Evolutionary conservation across 2,888 invertebrate genomes (phyloP).

Genomic region (Catocala fraxini): DNA sequence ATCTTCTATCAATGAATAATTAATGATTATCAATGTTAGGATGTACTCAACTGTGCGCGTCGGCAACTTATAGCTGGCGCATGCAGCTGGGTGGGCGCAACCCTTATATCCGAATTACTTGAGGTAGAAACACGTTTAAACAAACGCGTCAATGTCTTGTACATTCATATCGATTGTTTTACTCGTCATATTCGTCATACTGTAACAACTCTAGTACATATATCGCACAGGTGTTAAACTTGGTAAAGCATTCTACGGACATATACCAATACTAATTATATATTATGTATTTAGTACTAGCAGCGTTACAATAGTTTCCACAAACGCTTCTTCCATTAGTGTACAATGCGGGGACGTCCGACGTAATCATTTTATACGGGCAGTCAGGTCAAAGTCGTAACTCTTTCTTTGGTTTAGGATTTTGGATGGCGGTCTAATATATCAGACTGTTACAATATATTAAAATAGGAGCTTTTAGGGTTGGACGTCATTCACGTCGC

Average conservation of each 20-base stretch:
- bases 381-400: not conserved
- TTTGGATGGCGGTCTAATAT: not conserved
- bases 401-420: not conserved
- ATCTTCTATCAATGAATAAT: too few species aligned
- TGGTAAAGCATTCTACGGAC: too few species aligned
- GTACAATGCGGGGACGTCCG: not conserved
- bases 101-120: too few species aligned
- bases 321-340: not conserved
- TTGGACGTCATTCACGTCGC: too few species aligned
- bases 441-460: too few species aligned
- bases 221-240: not conserved
- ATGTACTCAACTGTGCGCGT: too few species aligned
- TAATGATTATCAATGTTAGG: too few species aligned
- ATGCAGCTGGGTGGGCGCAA: too few species aligned
- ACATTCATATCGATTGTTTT: not conserved
- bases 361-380: not conserved
- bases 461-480: too few species aligned
- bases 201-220: not conserved
- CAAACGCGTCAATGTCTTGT: not conserved
- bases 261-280: too few species aligned
- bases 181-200: not conserved
- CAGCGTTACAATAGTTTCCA: conserved; percentile 4
- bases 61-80: too few species aligned
- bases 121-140: too few species aligned
- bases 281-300: conserved; percentile 5